A percentile compares a stretch with the other conserved stretches of the same genome.
phyloP scores from a whole-genome alignment of 2,888 invertebrate species.

The Drosophila macrospina region DNA sequence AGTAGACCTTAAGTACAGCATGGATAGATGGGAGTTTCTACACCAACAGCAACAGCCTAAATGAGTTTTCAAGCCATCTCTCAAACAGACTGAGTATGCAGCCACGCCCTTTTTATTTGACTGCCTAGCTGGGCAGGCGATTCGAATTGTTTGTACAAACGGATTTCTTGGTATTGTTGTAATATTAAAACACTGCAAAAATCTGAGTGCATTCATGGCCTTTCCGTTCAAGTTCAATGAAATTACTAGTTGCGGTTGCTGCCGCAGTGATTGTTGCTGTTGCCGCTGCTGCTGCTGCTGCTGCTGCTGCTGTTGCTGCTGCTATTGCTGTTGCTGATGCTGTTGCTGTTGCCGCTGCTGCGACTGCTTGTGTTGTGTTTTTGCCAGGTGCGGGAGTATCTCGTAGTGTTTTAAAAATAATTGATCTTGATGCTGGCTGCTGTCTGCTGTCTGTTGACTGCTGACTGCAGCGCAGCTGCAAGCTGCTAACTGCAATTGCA shows the following conservation, averaged over 20 bases:
- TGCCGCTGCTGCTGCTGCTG: slow-evolving; percentile 21
- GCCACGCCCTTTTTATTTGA: slow-evolving; percentile 48
- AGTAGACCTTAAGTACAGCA: background rate
- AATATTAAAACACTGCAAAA: slow-evolving; percentile 70
- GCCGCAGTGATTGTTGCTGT: slow-evolving; percentile 50
- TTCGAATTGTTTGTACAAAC: slow-evolving; percentile 48
- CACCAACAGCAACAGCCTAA: background rate
- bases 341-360: slow-evolving; percentile 40
- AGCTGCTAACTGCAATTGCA: slow-evolving; percentile 72
- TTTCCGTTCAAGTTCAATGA: slow-evolving; percentile 81
- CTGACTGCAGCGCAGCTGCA: too few relatives aligned
- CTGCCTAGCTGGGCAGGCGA: slow-evolving; percentile 40
- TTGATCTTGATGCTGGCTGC: slow-evolving; percentile 73
- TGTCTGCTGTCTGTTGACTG: slow-evolving; percentile 60
- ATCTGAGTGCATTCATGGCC: slow-evolving; percentile 73
- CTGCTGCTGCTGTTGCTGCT: slow-evolving; percentile 33
- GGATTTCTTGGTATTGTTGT: slow-evolving; percentile 72
- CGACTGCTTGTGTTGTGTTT: slow-evolving; percentile 55
- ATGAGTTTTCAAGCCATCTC: slow-evolving; percentile 6
- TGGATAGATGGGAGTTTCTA: too few relatives aligned
- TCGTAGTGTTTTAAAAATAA: slow-evolving; percentile 80
- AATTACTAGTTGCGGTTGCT: slow-evolving; percentile 77
- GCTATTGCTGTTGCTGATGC: slow-evolving; percentile 36
- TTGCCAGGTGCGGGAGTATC: slow-evolving; percentile 80
- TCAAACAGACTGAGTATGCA: slow-evolving; percentile 7